These are phyloP conservation scores for Entomyzon cyanotis DNA, from an alignment of 2,113 vertebrate species.

Conservation along the genomic window DNA sequence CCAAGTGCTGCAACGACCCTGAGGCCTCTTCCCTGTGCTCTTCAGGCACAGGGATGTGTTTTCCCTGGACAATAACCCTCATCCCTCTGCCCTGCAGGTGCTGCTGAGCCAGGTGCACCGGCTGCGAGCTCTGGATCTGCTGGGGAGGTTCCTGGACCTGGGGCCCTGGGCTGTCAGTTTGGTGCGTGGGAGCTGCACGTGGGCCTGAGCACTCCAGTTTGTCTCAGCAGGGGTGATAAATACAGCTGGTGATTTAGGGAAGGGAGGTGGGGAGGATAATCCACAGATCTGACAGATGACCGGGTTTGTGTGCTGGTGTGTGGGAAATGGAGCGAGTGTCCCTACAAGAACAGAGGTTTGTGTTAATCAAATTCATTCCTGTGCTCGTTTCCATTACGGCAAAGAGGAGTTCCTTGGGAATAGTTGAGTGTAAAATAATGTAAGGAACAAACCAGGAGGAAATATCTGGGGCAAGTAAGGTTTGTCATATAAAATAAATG, in stretches of 20 bases:
- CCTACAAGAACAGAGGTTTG: neutral
- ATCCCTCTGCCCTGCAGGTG: slow-evolving; percentile 78
- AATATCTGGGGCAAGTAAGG: neutral
- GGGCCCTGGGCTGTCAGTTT: slow-evolving; percentile 98
- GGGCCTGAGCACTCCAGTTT: neutral
- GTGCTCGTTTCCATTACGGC: neutral
- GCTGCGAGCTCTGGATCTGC: slow-evolving; percentile 89
- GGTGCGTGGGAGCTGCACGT: slow-evolving; percentile 70
- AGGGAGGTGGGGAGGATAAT: neutral
- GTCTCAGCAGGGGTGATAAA: neutral
- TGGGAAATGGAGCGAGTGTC: neutral
- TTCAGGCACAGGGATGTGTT: neutral
- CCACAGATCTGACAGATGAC: neutral
- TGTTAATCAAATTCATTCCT: neutral
- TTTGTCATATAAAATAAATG: neutral
- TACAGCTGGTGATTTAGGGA: neutral
- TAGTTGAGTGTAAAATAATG: neutral
- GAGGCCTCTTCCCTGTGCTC: neutral
- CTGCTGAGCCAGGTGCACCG: slow-evolving; percentile 97
- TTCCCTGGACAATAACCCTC: accelerated
- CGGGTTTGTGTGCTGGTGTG: neutral
- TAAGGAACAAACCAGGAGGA: neutral
- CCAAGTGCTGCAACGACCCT: too few relatives aligned
- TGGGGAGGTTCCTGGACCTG: slow-evolving; percentile 94
- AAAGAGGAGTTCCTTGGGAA: neutral